Evolutionary conservation across 2,113 vertebrate species (phyloP).

Genomic region (Melanotaenia duboulayi): DNA sequence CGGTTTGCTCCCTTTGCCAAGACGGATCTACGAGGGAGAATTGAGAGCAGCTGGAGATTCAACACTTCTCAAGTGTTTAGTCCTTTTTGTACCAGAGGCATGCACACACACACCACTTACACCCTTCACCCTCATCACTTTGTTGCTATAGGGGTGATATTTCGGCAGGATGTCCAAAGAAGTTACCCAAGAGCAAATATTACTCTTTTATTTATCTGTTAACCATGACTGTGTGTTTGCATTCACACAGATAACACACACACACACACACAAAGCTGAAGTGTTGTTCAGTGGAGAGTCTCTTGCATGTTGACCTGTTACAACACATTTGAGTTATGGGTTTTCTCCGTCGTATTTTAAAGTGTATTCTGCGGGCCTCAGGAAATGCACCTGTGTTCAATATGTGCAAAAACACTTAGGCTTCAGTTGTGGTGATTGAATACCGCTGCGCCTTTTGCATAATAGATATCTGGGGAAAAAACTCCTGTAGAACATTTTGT

Average conservation of each 20-base stretch:
- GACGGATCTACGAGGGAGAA: slow-evolving; percentile 53
- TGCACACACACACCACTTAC: slow-evolving; percentile 6
- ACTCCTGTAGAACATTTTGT: slow-evolving; percentile 25
- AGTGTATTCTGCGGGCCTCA: slow-evolving; percentile 20
- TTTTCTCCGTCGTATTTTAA: slow-evolving; percentile 23
- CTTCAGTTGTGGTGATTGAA: slow-evolving; percentile 19
- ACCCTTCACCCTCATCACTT: slow-evolving; percentile 3
- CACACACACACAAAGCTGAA: not conserved
- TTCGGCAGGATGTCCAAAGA: slow-evolving; percentile 21
- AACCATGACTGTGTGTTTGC: not conserved
- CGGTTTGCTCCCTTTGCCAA: slow-evolving; percentile 45
- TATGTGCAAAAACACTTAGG: slow-evolving; percentile 24
- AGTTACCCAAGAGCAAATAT: slow-evolving; percentile 38
- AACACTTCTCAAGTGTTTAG: slow-evolving; percentile 50
- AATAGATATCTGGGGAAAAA: slow-evolving; percentile 19
- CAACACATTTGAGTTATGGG: slow-evolving; percentile 7
- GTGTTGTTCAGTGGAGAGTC: not conserved
- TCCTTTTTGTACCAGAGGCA: slow-evolving; percentile 31
- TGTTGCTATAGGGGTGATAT: slow-evolving; percentile 27
- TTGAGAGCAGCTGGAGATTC: slow-evolving; percentile 70
- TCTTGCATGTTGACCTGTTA: slow-evolving; percentile 17
- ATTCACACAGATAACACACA: not conserved
- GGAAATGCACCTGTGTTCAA: slow-evolving; percentile 56
- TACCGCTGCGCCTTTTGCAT: not conserved
- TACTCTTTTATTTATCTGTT: slow-evolving; percentile 6